Base-by-base conservation (phyloP, 2,888 invertebrate genomes). In the Sphaerophoria rueppellii region DNA sequence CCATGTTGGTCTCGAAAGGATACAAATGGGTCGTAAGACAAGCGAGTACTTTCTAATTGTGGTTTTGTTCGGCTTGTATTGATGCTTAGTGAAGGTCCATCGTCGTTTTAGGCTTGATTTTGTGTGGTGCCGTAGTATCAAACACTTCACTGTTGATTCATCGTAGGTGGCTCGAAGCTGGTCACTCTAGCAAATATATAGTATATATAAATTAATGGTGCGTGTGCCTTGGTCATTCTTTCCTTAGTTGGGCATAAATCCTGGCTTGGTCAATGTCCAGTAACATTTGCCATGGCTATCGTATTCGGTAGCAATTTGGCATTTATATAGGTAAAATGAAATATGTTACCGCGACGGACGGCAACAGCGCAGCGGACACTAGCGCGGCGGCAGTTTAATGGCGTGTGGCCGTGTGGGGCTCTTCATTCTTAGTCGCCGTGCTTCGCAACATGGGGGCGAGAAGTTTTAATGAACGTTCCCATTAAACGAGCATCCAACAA, bases 141-240 rank as follows among this genome's bases (percentile, higher is more conserved):
- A 86, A 82, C 86, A 86, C 82, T 86, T 86, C 78, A 74, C 81
- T 81, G 82, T 82, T 82, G 82, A 82, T 82, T 78, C 86, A 70
- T 82, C 86, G 86, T 86, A 86, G 86, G 86, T 86, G 86, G 82
- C 86, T 82, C 81, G 32, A 71, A 74, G 77, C 80, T 78, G 82
- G 86, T 78, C 74, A 77, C 73, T 82, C 82, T 86, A 82, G 86
- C 82, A 82, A 81, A 86, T 86, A 81, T 2, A 24, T 24, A 24
- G 24, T 24, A 24, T 24, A 81, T 73, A 74, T 77, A 77, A 75
- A 82, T 86, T 86, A 86, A 77, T 81, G 24, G 81, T 86, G 86
- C 86, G 86, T 86, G 86, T 78, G 86, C 77, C 77, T 74, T 74
- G 82, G 65, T 78, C 63, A 71, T 82, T 24, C 24, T 24, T 24